Percentiles rank a stretch among this genome's conserved stretches.
Evolutionary conservation across 2,113 vertebrate species (phyloP).

Genomic region (Crotalus viridis): DNA sequence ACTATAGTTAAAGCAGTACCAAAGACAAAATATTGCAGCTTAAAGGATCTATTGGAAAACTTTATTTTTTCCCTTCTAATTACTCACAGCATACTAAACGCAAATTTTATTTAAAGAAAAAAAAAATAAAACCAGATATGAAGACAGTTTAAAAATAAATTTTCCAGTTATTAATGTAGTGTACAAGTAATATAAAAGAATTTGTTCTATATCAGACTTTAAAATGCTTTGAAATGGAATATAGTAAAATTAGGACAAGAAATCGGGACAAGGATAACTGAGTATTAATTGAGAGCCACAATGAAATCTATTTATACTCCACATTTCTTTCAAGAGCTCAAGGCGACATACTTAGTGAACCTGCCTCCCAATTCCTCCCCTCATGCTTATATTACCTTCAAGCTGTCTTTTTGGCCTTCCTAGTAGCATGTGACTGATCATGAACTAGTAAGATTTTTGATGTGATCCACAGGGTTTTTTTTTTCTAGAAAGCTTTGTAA

Average conservation of each 20-base stretch:
- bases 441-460: not conserved
- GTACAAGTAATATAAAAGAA: slow-evolving; percentile 24
- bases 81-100: slow-evolving; percentile 37
- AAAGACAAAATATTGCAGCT: slow-evolving; percentile 22
- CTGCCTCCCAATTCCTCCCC: not conserved
- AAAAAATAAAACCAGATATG: slow-evolving; percentile 6
- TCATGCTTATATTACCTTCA: not conserved
- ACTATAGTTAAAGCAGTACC: slow-evolving; percentile 50
- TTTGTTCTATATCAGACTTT: not conserved
- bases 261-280: not conserved
- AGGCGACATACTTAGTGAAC: not conserved
- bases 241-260: not conserved
- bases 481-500: not conserved
- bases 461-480: not conserved
- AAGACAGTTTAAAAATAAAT: slow-evolving; percentile 35
- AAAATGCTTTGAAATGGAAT: not conserved
- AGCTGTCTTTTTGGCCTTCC: not conserved
- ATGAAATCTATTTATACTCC: not conserved
- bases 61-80: slow-evolving; percentile 10
- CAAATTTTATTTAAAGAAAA: slow-evolving; percentile 45
- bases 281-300: not conserved
- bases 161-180: slow-evolving; percentile 74
- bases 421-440: not conserved
- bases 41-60: slow-evolving; percentile 50
- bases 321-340: not conserved